phyloP scores from a whole-genome alignment of 2,113 vertebrate genomes.

The Takifugu bimaculatus region DNA sequence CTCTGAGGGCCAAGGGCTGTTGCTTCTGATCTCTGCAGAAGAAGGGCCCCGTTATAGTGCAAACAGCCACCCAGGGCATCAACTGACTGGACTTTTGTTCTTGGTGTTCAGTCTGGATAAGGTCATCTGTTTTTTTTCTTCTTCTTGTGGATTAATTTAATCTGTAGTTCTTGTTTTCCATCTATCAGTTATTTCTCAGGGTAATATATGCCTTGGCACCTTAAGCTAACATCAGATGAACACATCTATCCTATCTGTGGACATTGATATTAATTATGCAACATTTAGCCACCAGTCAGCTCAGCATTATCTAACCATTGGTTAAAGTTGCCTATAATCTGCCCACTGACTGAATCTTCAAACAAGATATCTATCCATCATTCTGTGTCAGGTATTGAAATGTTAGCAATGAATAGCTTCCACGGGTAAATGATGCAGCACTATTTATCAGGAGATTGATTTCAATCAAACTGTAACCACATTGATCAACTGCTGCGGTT shows the following conservation, averaged over 20 bases:
- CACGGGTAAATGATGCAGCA: conserved; percentile 58
- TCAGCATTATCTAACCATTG: conserved; percentile 61
- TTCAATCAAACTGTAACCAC: conserved; percentile 29
- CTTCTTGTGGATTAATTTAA: background rate
- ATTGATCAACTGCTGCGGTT: conserved; percentile 24
- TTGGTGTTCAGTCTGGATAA: conserved; percentile 31
- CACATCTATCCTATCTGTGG: background rate
- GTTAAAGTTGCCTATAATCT: conserved; percentile 55
- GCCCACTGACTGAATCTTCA: conserved; percentile 51
- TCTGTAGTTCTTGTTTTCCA: background rate
- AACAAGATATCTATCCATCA: conserved; percentile 68
- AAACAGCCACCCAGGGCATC: conserved; percentile 24
- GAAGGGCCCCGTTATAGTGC: conserved; percentile 16
- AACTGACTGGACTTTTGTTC: conserved; percentile 49
- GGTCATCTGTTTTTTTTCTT: conserved; percentile 24
- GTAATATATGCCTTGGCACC: too few relatives aligned
- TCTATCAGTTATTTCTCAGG: conserved; percentile 34
- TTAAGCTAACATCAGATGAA: conserved; percentile 30
- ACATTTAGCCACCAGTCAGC: conserved; percentile 40
- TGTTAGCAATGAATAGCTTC: conserved; percentile 59
- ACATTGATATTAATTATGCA: conserved; percentile 60
- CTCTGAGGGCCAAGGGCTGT: background rate
- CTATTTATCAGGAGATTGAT: conserved; percentile 36
- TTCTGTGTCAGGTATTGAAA: conserved; percentile 58
- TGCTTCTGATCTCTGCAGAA: conserved; percentile 15